These are phyloP conservation scores for Suncus etruscus DNA, from an alignment of 2,113 vertebrate genomes.

Conservation along the genomic window DNA sequence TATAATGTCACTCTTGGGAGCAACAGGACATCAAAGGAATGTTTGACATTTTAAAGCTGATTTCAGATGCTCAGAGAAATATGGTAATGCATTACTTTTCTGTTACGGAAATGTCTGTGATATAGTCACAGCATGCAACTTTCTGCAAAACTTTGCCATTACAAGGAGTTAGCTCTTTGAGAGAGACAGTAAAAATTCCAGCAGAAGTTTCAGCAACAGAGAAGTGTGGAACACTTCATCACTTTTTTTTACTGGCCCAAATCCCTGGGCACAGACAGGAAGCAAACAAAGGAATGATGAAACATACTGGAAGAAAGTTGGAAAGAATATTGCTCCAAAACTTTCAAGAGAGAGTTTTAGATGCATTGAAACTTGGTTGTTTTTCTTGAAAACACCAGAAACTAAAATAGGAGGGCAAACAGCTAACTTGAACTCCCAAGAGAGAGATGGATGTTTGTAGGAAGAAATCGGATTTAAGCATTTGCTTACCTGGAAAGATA, in stretches of 20 bases:
- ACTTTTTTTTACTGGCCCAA: not conserved
- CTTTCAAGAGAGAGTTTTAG: no score
- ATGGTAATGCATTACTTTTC: slow-evolving; percentile 47
- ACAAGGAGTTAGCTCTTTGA: not conserved
- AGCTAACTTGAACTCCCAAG: not conserved
- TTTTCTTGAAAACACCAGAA: slow-evolving; percentile 2
- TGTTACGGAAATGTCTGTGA: slow-evolving; percentile 44
- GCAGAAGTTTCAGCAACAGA: slow-evolving; percentile 9
- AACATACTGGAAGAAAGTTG: not conserved
- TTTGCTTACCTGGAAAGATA: not conserved
- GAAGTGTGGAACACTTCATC: not conserved
- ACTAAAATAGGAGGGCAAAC: not conserved
- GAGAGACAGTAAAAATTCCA: slow-evolving; percentile 28
- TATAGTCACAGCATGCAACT: slow-evolving; percentile 53
- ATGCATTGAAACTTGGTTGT: not conserved
- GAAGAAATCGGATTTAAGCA: not conserved
- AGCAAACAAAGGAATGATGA: not conserved
- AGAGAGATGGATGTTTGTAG: not conserved
- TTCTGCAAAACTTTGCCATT: slow-evolving; percentile 35
- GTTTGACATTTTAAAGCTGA: slow-evolving; percentile 70
- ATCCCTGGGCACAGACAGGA: not conserved
- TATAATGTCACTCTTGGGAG: slow-evolving; percentile 38
- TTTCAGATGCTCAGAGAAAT: slow-evolving; percentile 70
- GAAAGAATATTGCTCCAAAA: no score
- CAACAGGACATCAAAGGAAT: slow-evolving; percentile 28